Evolutionary conservation across 1,140 invertebrate genomes (phyloP).

Genomic region (Brachionus rotundiformis): DNA sequence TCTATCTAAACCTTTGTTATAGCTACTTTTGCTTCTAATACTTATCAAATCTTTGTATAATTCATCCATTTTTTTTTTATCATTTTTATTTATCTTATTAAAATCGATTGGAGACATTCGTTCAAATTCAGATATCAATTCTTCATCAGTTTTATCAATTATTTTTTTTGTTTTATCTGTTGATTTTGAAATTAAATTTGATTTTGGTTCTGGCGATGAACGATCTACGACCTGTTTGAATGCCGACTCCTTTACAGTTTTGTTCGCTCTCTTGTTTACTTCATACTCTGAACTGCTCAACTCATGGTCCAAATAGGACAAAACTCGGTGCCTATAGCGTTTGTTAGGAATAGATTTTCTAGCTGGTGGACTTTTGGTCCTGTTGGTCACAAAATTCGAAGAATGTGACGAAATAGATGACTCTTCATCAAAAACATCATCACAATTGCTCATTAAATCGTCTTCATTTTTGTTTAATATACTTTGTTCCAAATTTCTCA

Average conservation of each 20-base stretch:
- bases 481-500: background rate
- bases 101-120: background rate
- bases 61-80: background rate
- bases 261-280: background rate
- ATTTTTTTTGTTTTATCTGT: background rate
- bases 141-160: conserved; percentile 11
- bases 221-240: background rate
- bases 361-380: background rate
- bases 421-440: background rate
- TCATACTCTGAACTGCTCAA: background rate
- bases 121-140: conserved; percentile 14
- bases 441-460: background rate
- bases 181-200: too few relatives aligned
- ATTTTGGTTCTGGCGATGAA: background rate
- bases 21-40: background rate
- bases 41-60: background rate
- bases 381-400: background rate
- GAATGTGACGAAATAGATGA: background rate
- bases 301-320: background rate
- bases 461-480: background rate
- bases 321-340: conserved; percentile 9
- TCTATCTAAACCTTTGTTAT: background rate
- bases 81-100: background rate
- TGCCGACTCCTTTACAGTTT: background rate
- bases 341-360: background rate